Base-by-base conservation (phyloP, 2,797 vertebrate genomes). In the Holocentrus rufus region DNA sequence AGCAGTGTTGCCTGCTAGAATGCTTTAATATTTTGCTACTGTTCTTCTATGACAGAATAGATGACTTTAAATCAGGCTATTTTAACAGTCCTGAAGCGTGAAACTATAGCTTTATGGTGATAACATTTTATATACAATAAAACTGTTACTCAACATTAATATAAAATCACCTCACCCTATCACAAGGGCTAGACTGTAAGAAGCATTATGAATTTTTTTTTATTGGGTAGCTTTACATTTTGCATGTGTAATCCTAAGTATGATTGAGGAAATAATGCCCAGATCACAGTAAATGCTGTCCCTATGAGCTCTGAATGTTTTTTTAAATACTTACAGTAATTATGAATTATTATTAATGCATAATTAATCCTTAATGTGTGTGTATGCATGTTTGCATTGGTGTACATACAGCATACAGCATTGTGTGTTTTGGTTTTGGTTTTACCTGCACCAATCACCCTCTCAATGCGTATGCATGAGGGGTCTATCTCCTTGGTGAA, bases 401-500 rank as follows among this genome's bases (percentile, higher is more conserved):
- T 46, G 13, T 22, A 13, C 60, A 27, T 27, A 27, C 25, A 27
- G 25, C 4, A 27, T 27, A n/a, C 13, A 27, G 34, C 0, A 20
- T n/a, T n/a, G 23, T 17, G n/a, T 39, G 18, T 44, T 44, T 11
- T 23, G 50, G n/a, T 25, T 46, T 18, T 61, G 18, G 56, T 73
- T 76, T 85, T 82, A 99, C 97, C 98, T 94, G 97, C 95, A 58
- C 97, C 98, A 72, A 99, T 99, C 76, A 99, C 98, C 91, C 96
- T 96, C 84, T 99, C 97, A 54, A 99, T 99, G 62, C 96, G 96
- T 77, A 99, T 99, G 85, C 95, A 95, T 61, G 97, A 96, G 27
- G 97, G 97, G 81, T 99, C 96, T 75, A 99, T 99, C 91, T 99
- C 97, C 90, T 96, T 97, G 73, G 97, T 94, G 85, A 99, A 99